Base-by-base conservation (phyloP, 2,888 invertebrate species). In the Drosophila pegasa region DNA sequence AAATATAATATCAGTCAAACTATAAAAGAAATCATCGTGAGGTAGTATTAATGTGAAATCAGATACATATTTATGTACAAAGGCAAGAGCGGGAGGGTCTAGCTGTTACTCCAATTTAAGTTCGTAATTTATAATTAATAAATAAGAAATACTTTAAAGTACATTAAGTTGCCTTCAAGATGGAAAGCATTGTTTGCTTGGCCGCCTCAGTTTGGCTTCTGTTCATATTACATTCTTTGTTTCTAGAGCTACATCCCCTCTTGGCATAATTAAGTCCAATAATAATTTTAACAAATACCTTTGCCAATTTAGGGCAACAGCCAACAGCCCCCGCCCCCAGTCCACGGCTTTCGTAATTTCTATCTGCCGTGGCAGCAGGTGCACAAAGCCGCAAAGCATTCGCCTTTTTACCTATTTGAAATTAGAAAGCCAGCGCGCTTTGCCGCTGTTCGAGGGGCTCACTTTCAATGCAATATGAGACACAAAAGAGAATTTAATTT, bases 201-300 rank as follows among this genome's bases (percentile, higher is more conserved):
- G 43, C 37, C 62, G 69, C 70, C 62, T 75, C 51, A 54, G 61
- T 72, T 83, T 78, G 87, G 80, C 73, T 83, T 86, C 83, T 35
- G 41, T 73, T 64, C 55, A 37, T 43, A 47, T 40, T 10, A 43
- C 58, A 58, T 70, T 75, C 76, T 75, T 73, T 75, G 68, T 76
- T 55, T 71, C 67, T 40, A 55, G 45, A 48, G 51, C 51, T 71
- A 41, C 50, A 45, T 66, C 56, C 64, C 52, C 56, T 14, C 71
- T 64, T 73, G 72, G 58, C 72, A 83, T 82, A 87, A 85, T 85
- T 85, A 85, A 87, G 85, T 88, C 84, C 75, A 86, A 88, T 86
- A 86, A 88, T 86, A 86, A 86, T 88, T 86, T 86, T 75, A 75
- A 67, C 70, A 88, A 88, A 86, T 87, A 76, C 88, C 87, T 80